Base-by-base conservation (phyloP, 2,797 vertebrate species). In the Fistularia commersonii region DNA sequence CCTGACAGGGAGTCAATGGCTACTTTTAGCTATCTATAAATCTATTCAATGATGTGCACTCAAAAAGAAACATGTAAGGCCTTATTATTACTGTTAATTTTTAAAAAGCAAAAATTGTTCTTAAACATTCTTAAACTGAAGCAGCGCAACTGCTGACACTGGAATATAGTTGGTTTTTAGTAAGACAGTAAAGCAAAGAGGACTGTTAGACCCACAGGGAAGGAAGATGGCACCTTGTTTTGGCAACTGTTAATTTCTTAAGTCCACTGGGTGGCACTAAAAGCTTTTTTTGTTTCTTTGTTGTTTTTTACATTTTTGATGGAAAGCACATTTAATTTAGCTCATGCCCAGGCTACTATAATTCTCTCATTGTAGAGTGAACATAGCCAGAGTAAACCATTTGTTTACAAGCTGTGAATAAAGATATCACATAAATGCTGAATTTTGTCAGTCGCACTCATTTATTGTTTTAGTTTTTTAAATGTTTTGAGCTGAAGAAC, bases 321-420 rank as follows among this genome's bases (percentile, higher is more conserved):
- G 66, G 13, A 58, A 73, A 43, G 61, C 39, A 67, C 39, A 48
- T 55, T 68, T 62, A 41, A 23, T 66, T 48, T 47, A 31, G 67
- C 57, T 40, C 35, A 45, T 57, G 73, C 42, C 13, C 64, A 69
- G 66, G 63, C 52, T 64, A 68, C 57, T 64, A 66, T 33, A 65
- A 59, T 61, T 60, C 51, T 48, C 41, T 75, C 58, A 46, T 36
- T 65, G 59, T 80, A 79, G 65, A 69, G 48, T 45, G 58, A 81
- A 67, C 56, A 62, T 60, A 67, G 68, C 57, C 47, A 23, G 38
- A 79, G 72, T 72, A 64, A 85, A 69, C 33, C 41, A 61, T 79
- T 70, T 75, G 74, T 81, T 86, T 83, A 78, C 71, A 74, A 71
- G 48, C 57, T 85, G 77, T 79, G 82, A 90, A 90, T 90, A 88